Evolutionary conservation across 1,140 invertebrate genomes (phyloP).

Genomic region (Heliconius eleuchia): DNA sequence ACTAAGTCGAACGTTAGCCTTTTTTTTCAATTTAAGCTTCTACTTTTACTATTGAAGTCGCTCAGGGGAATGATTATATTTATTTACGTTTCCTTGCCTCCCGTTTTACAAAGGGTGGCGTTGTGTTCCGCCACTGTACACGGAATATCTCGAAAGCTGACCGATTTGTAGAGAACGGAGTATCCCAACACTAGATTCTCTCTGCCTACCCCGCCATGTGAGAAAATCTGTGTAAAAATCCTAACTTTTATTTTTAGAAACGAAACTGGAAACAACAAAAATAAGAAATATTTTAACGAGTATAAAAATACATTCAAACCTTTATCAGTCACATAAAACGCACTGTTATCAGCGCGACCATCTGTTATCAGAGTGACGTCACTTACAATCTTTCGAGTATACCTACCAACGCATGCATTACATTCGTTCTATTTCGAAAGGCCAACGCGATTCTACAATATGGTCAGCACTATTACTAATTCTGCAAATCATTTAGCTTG

Average conservation of each 20-base stretch:
- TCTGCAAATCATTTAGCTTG: background rate
- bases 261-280: too few relatives aligned
- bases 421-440: constrained; percentile 46
- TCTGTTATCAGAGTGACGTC: constrained; percentile 26
- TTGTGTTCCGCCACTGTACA: too few relatives aligned
- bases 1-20: background rate
- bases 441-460: constrained; percentile 35
- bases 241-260: too few relatives aligned
- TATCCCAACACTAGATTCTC: too few relatives aligned
- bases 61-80: background rate
- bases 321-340: background rate
- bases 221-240: too few relatives aligned
- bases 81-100: background rate
- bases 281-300: background rate
- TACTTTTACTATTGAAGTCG: too few relatives aligned
- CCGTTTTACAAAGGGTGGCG: too few relatives aligned
- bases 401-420: background rate
- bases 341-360: constrained; percentile 30
- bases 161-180: too few relatives aligned
- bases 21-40: background rate
- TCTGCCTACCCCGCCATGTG: too few relatives aligned
- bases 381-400: constrained; percentile 17
- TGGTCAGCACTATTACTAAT: constrained; percentile 12
- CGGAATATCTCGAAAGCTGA: too few relatives aligned
- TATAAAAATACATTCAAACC: background rate